Percentiles rank a stretch among this genome's conserved stretches.
Evolutionary conservation across 2,888 invertebrate species (phyloP).

Genomic region (Pachydiplax longipennis): DNA sequence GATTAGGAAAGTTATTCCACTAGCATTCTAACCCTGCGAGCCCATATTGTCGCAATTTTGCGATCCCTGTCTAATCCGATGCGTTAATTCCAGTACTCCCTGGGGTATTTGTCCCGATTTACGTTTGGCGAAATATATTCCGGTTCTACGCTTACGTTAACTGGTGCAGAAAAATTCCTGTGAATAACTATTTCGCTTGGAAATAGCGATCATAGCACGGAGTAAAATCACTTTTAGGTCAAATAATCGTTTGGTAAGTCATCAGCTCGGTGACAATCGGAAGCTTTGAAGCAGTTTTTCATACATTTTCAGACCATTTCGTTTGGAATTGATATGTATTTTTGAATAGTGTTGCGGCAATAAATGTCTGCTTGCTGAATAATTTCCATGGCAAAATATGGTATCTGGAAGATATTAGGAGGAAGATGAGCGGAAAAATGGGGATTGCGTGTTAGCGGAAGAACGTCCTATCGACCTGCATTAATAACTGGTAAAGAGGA

Average conservation of each 20-base stretch:
- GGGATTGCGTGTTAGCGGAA: background rate
- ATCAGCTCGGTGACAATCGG: no score
- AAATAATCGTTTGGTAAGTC: no score
- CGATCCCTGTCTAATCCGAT: background rate
- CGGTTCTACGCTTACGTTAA: background rate
- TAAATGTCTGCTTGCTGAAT: background rate
- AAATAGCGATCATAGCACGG: no score
- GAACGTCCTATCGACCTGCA: background rate
- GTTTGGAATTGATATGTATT: no score
- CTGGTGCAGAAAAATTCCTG: background rate
- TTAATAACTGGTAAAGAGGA: background rate
- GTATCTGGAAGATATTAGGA: background rate
- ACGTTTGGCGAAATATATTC: no score
- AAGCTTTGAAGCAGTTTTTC: no score
- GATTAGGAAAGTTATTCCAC: constrained; percentile 3
- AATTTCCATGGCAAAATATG: background rate
- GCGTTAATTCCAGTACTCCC: background rate
- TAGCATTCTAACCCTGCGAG: background rate
- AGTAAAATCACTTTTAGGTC: no score
- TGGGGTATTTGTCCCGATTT: background rate
- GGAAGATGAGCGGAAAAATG: background rate
- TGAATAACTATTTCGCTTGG: background rate
- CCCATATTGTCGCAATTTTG: constrained; percentile 7
- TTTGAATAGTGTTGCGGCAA: no score
- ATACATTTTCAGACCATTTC: no score